Evolutionary conservation across 2,797 vertebrate species (phyloP).

Genomic region (Syndactyla subalaris): DNA sequence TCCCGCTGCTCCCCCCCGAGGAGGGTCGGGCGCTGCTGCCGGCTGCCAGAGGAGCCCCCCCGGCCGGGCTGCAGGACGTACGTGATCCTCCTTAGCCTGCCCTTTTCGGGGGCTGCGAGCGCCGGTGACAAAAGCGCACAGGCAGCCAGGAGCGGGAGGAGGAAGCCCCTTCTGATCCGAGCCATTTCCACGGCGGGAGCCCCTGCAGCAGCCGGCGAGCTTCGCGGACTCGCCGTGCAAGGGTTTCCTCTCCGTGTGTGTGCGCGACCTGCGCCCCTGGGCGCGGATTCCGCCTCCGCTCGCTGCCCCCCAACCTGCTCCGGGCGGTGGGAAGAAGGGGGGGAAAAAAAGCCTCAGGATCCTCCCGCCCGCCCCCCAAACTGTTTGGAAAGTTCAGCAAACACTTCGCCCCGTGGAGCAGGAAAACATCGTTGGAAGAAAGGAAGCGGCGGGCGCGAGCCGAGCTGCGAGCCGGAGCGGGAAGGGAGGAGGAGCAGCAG

Average conservation of each 20-base stretch:
- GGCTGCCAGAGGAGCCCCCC: slow-evolving; percentile 61
- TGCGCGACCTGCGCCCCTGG: not conserved
- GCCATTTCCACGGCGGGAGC: slow-evolving; percentile 78
- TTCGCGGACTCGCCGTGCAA: not conserved
- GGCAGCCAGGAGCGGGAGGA: slow-evolving; percentile 70
- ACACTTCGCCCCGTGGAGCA: slow-evolving; percentile 12
- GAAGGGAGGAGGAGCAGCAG: slow-evolving; percentile 40
- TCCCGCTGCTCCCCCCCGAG: slow-evolving; percentile 55
- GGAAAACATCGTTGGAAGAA: slow-evolving; percentile 29
- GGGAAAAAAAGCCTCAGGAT: not conserved
- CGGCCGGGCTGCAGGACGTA: slow-evolving; percentile 87
- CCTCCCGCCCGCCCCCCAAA: slow-evolving; percentile 9
- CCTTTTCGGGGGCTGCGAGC: slow-evolving; percentile 74
- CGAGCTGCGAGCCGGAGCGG: slow-evolving; percentile 19
- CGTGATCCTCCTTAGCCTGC: slow-evolving; percentile 81
- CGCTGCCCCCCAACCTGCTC: not conserved
- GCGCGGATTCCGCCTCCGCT: not conserved
- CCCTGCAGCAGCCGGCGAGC: not conserved
- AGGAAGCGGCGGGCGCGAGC: slow-evolving; percentile 40
- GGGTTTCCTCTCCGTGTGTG: not conserved
- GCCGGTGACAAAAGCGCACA: slow-evolving; percentile 72
- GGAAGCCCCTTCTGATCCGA: slow-evolving; percentile 79
- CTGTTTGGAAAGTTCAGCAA: slow-evolving; percentile 36
- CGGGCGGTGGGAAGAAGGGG: not conserved
- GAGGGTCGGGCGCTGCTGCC: slow-evolving; percentile 77